Base-by-base conservation (phyloP, 2,888 invertebrate genomes). In the Cistogaster globosa region DNA sequence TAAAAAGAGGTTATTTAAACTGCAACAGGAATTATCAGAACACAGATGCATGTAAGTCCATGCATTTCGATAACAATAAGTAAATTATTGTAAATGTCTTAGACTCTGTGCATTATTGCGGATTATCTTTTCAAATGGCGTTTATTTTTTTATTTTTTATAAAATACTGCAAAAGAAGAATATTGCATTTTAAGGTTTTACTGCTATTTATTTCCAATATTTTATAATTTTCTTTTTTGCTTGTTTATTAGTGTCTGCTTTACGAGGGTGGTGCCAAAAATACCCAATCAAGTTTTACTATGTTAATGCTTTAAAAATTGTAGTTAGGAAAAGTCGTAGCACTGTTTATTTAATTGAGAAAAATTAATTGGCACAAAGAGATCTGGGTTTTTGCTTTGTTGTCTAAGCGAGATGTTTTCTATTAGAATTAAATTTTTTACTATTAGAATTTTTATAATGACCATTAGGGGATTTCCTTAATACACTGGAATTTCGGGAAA, bases 51-150 rank as follows among this genome's bases (percentile, higher is more conserved):
- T 36, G 42, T 14, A 38, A 58, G 26, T 22, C 45, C n/a, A 2
- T 2, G 26, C 4, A 26, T 58, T 48, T 48, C 22, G 53, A 45
- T 63, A 36, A 45, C 69, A 78, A 78, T 63, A 78, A 71, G 55
- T 48, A 62, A 20, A 48, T 58, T 67, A 32, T 18, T 67, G 6
- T 6, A 32, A 22, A 8, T 57, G 57, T 26, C 12, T 58, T 14
- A 38, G 51, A 26, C 22, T 16, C n/a, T 68, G 53, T 62, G 32
- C 42, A 65, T 79, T 71, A 71, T 72, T 72, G n/a, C 14, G 71
- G 71, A 78, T 83, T 78, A 74, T 68, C 72, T 72, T 57, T 78
- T 74, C 83, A 83, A 74, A 2, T 63, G 74, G 78, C 14, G 48
- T 68, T n/a, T n/a, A n/a, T n/a, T n/a, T n/a, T n/a, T n/a, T n/a